A percentile compares a stretch with the other conserved stretches of the same genome.
Evolutionary conservation across 2,888 invertebrate genomes (phyloP).

Genomic region (Cenopis cana): DNA sequence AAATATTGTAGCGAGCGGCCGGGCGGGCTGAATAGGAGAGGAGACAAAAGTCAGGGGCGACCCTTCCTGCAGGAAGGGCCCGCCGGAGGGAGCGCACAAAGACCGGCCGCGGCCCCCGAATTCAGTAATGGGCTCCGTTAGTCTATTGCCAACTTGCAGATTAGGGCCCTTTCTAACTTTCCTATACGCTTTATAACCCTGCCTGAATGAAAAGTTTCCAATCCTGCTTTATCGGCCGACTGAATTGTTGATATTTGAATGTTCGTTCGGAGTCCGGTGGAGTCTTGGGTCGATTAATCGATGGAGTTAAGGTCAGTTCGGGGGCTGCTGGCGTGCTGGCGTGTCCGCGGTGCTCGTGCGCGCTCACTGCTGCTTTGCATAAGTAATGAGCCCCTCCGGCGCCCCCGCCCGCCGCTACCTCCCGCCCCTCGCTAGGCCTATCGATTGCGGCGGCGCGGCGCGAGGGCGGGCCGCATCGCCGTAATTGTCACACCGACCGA

Average conservation of each 20-base stretch:
- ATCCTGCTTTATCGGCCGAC: conserved; percentile 41
- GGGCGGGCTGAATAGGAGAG: conserved; percentile 55
- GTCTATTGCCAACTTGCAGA: conserved; percentile 69
- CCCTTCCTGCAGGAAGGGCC: conserved; percentile 65
- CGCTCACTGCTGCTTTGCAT: conserved; percentile 80
- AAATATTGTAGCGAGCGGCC: conserved; percentile 50
- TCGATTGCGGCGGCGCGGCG: conserved; percentile 89
- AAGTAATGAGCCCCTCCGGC: conserved; percentile 71
- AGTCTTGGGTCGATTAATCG: conserved; percentile 55
- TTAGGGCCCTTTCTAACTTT: conserved; percentile 65
- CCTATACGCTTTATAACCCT: conserved; percentile 48
- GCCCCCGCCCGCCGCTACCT: conserved; percentile 73
- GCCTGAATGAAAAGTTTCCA: conserved; percentile 58
- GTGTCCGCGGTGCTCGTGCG: conserved; percentile 52
- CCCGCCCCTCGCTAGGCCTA: conserved; percentile 87
- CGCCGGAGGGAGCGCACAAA: conserved; percentile 73
- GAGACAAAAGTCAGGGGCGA: conserved; percentile 71
- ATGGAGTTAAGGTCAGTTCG: conserved; percentile 56
- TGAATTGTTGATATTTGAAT: conserved; percentile 50
- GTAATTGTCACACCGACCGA: conserved; percentile 83
- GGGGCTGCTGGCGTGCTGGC: conserved; percentile 50
- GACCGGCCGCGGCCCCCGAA: conserved; percentile 65
- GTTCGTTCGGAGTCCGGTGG: conserved; percentile 32
- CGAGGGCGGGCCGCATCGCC: conserved; percentile 83
- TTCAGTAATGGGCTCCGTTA: conserved; percentile 69